Conservation (phyloP, 2,797 vertebrate genomes). For the Alcedo quadribrachys region DNA sequence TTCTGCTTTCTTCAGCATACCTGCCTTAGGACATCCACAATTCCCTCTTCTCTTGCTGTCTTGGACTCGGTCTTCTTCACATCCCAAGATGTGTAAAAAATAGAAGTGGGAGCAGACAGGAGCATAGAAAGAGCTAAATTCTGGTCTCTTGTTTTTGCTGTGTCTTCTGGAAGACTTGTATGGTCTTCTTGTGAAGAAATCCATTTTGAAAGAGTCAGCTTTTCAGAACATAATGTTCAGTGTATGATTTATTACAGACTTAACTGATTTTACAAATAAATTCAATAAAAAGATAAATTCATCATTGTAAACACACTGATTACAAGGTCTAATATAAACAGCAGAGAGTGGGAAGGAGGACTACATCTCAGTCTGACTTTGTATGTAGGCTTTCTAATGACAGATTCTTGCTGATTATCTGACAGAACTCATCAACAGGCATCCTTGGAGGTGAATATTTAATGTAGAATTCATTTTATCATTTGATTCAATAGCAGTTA, state of each 20-base stretch:
- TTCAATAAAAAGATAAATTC: background rate
- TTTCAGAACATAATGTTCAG: background rate
- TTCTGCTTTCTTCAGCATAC: background rate
- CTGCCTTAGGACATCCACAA: background rate
- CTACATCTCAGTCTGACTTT: background rate
- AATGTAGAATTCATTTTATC: slow-evolving; percentile 7
- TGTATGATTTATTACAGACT: background rate
- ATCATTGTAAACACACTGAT: background rate
- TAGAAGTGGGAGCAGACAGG: background rate
- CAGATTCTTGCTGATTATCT: slow-evolving; percentile 39
- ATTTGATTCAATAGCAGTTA: slow-evolving; percentile 56
- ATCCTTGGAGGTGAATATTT: slow-evolving; percentile 36
- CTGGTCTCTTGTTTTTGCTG: background rate
- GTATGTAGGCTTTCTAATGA: slow-evolving; percentile 5
- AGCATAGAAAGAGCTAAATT: background rate
- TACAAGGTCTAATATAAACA: background rate
- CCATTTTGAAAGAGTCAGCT: background rate
- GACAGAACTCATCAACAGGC: slow-evolving; percentile 48
- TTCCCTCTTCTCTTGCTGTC: background rate
- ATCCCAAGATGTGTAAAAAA: background rate
- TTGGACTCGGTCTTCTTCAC: background rate
- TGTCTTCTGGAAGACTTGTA: background rate
- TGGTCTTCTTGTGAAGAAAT: background rate
- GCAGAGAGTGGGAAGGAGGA: slow-evolving; percentile 3
- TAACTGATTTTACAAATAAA: background rate